Base-by-base conservation (phyloP, 1,140 invertebrate species). In the Sweltsa coloradensis region DNA sequence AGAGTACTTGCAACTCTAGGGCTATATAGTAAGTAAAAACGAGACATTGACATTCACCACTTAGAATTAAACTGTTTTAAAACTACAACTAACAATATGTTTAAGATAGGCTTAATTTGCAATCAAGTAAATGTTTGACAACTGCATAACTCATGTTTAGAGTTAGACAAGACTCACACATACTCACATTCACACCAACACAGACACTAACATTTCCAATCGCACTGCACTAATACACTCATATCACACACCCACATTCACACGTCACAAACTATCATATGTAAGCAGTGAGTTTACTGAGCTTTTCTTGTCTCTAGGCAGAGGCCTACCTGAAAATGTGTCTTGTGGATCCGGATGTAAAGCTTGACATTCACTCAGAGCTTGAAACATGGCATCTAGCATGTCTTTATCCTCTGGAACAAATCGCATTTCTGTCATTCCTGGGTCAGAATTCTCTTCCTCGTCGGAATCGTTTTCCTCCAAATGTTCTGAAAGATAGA, bases 311-410 rank as follows among this genome's bases (percentile, higher is more conserved):
- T 31, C 39, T n/a, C 42, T 46, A 25, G 49, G 40, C 44, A 46
- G n/a, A n/a, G n/a, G n/a, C n/a, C 60, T 61, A 44, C 72, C 73
- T 25, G 70, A 69, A 53, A 69, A 62, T 51, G 65, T 69, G 27
- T 78, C 72, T 51, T 75, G 62, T 46, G 73, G 68, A 61, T 79
- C 78, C 22, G 78, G 79, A 66, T 81, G 74, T 22, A 81, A 63
- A 23, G 73, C 72, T 62, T 83, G 81, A 57, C 82, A 85, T 22
- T 75, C 63, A 51, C 66, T 74, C 68, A 86, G 75, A n/a, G 79
- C 76, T 54, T 74, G 61, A 61, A 78, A 86, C 68, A 85, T 77
- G 19, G 63, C 57, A 43, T 78, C 69, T 53, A 85, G 67, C 49
- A 65, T 65, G 46, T 62, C 65, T 40, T 67, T 68, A 59, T 83